phyloP scores from a whole-genome alignment of 2,888 invertebrate genomes.

The Dromius quadrimaculatus region DNA sequence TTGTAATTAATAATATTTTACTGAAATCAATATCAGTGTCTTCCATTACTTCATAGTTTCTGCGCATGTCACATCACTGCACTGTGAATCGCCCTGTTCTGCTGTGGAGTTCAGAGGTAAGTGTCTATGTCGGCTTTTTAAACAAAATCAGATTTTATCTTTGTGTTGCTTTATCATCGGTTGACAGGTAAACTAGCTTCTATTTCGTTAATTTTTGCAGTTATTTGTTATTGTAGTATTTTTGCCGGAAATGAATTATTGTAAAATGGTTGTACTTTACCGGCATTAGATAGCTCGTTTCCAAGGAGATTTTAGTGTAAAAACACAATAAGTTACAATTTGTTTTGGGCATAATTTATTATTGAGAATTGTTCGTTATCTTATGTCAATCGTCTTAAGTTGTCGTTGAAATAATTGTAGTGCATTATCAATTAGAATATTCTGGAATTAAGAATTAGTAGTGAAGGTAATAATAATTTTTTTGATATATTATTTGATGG shows the following conservation, averaged over 20 bases:
- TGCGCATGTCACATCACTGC: conserved; percentile 52
- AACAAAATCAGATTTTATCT: conserved; percentile 54
- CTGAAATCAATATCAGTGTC: conserved; percentile 44
- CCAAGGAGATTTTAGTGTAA: conserved; percentile 2
- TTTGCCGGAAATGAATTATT: conserved; percentile 34
- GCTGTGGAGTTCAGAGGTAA: conserved; percentile 63
- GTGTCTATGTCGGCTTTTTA: conserved; percentile 55
- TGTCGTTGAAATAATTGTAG: background rate
- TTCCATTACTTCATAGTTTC: conserved; percentile 22
- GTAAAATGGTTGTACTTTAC: conserved; percentile 17
- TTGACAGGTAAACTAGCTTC: conserved; percentile 52
- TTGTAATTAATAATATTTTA: background rate
- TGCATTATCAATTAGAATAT: background rate
- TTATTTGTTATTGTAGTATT: conserved; percentile 30
- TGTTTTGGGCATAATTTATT: conserved; percentile 8
- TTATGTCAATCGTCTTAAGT: background rate
- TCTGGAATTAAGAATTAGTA: background rate
- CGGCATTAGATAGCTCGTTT: conserved; percentile 38
- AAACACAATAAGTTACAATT: conserved; percentile 14
- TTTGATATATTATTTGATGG: background rate
- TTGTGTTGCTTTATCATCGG: conserved; percentile 51
- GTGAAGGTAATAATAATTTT: background rate
- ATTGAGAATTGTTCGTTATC: conserved; percentile 2
- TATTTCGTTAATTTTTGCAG: conserved; percentile 8
- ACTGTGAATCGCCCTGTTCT: conserved; percentile 61